phyloP scores from a whole-genome alignment of 1,140 invertebrate genomes.

The Elysia chlorotica region DNA sequence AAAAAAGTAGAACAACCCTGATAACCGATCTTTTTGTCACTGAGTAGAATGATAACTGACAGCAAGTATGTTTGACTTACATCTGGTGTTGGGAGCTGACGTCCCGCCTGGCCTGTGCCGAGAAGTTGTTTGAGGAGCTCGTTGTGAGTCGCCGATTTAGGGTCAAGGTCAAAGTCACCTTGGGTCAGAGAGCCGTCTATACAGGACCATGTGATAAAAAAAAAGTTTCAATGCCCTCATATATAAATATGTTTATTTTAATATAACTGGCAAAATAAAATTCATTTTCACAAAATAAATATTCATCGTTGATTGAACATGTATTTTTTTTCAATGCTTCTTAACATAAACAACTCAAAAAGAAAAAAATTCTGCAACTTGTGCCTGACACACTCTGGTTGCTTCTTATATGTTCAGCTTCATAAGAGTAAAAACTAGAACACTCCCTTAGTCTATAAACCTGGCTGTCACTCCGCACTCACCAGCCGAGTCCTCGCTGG shows the following conservation, averaged over 20 bases:
- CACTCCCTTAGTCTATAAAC: too few relatives aligned
- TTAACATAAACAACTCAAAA: too few relatives aligned
- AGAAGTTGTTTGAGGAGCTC: conserved; percentile 58
- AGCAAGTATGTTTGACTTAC: conserved; percentile 20
- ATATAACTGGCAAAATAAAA: not conserved
- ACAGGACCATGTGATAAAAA: not conserved
- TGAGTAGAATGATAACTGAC: not conserved
- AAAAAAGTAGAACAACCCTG: not conserved
- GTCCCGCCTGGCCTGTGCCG: conserved; percentile 32
- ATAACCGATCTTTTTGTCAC: not conserved
- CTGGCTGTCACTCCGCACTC: too few relatives aligned
- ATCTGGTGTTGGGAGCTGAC: conserved; percentile 25
- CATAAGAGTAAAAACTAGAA: too few relatives aligned
- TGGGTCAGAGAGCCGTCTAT: conserved; percentile 10
- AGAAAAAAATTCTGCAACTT: too few relatives aligned
- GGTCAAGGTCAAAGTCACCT: conserved; percentile 30
- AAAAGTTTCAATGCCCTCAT: not conserved
- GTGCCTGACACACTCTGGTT: too few relatives aligned
- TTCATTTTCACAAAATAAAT: too few relatives aligned
- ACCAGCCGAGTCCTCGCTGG: conserved; percentile 14
- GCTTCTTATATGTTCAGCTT: too few relatives aligned
- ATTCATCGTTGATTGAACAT: too few relatives aligned
- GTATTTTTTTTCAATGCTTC: too few relatives aligned
- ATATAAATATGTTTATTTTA: not conserved
- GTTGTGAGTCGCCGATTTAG: conserved; percentile 44